Evolutionary conservation across 1,140 invertebrate species (phyloP).

Genomic region (Aricia agestis): DNA sequence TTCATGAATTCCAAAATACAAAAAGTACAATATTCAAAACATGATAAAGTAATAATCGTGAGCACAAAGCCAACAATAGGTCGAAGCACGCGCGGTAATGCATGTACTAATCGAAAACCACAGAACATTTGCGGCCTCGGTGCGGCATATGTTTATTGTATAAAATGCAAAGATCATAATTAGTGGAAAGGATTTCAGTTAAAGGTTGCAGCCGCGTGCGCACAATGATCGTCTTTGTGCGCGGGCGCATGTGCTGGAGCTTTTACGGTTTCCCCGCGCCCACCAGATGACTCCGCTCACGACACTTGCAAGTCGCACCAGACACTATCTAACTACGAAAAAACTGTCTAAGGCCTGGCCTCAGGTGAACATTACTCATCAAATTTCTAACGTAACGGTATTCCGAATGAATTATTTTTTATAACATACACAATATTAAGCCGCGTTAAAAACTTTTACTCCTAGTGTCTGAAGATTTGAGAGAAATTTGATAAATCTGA

Average conservation of each 20-base stretch:
- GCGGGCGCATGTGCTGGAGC: constrained; percentile 41
- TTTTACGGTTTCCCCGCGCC: constrained; percentile 67
- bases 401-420: too few relatives aligned
- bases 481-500: too few relatives aligned
- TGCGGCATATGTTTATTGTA: constrained; percentile 40
- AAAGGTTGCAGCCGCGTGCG: constrained; percentile 29
- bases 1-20: not conserved
- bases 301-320: constrained; percentile 37
- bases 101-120: constrained; percentile 54
- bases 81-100: constrained; percentile 25
- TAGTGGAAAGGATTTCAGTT: constrained; percentile 7
- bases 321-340: constrained; percentile 23
- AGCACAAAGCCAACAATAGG: not conserved
- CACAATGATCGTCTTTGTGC: constrained; percentile 43
- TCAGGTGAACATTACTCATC: not conserved
- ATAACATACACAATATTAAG: too few relatives aligned
- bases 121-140: constrained; percentile 56
- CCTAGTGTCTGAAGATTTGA: too few relatives aligned
- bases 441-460: too few relatives aligned
- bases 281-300: constrained; percentile 59
- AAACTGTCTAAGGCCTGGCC: too few relatives aligned
- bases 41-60: not conserved
- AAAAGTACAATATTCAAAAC: not conserved
- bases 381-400: too few relatives aligned
- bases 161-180: not conserved